A percentile compares a stretch with the other conserved stretches of the same genome.
Conservation (phyloP, 2,797 vertebrate species). For the Selene dorsalis region DNA sequence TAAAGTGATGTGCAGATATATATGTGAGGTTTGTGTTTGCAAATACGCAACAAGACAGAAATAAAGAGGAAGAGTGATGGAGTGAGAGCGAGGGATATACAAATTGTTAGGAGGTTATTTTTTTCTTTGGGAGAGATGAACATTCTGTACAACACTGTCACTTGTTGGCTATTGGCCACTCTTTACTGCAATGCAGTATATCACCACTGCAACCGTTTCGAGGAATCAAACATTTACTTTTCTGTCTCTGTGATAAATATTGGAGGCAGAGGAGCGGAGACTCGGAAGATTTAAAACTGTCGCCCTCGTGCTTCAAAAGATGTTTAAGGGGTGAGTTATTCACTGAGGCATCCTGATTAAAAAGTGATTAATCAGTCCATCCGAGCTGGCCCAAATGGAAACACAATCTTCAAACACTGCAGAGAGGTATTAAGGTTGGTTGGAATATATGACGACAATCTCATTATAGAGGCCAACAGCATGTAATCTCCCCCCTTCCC, state of each 20-base stretch:
- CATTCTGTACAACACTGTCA: slow-evolving; percentile 53
- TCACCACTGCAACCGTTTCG: slow-evolving; percentile 56
- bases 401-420: slow-evolving; percentile 59
- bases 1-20: neutral
- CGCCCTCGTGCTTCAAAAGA: slow-evolving; percentile 52
- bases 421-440: slow-evolving; percentile 57
- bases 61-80: slow-evolving; percentile 7
- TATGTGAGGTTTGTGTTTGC: slow-evolving; percentile 13
- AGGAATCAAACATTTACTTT: slow-evolving; percentile 62
- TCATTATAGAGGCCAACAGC: slow-evolving; percentile 66
- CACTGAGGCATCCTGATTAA: slow-evolving; percentile 67
- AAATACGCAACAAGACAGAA: slow-evolving; percentile 19
- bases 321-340: slow-evolving; percentile 59
- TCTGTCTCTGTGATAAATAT: slow-evolving; percentile 56
- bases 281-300: slow-evolving; percentile 57
- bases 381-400: slow-evolving; percentile 47
- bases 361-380: slow-evolving; percentile 71
- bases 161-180: slow-evolving; percentile 67
- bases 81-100: slow-evolving; percentile 27
- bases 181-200: slow-evolving; percentile 76
- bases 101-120: slow-evolving; percentile 30
- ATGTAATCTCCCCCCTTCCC: slow-evolving; percentile 57
- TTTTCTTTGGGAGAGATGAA: slow-evolving; percentile 55
- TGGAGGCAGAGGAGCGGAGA: slow-evolving; percentile 27
- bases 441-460: slow-evolving; percentile 61